Evolutionary conservation across 2,797 vertebrate genomes (phyloP).

Genomic region (Heteromormyrus szaboi): DNA sequence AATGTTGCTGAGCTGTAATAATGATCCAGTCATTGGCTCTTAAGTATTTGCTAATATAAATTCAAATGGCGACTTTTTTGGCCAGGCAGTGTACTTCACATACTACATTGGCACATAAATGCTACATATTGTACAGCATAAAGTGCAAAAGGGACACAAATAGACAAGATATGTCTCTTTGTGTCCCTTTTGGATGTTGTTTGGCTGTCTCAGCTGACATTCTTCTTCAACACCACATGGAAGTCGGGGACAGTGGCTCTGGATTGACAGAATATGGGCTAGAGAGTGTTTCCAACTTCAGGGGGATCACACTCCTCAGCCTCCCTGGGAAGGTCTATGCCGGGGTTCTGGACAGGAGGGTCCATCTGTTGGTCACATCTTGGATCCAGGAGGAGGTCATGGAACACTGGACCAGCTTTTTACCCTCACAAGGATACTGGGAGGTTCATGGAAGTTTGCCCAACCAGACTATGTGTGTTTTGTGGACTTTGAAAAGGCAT

Average conservation of each 20-base stretch:
- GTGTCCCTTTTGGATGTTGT: background rate
- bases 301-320: too few species aligned
- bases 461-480: background rate
- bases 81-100: too few species aligned
- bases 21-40: too few species aligned
- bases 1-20: too few species aligned
- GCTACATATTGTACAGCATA: too few species aligned
- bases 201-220: background rate
- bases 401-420: background rate
- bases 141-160: too few species aligned
- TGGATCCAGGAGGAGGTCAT: background rate
- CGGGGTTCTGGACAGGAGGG: background rate
- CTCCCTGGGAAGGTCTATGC: too few species aligned
- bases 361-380: background rate
- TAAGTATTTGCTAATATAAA: too few species aligned
- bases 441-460: background rate
- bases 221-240: background rate
- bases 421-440: background rate
- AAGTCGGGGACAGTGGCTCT: background rate
- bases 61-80: too few species aligned
- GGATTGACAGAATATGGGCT: background rate
- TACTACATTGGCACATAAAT: too few species aligned
- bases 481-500: background rate
- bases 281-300: background rate
- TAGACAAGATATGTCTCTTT: background rate